phyloP scores from a whole-genome alignment of 2,888 invertebrate genomes.

The Achlya flavicornis region DNA sequence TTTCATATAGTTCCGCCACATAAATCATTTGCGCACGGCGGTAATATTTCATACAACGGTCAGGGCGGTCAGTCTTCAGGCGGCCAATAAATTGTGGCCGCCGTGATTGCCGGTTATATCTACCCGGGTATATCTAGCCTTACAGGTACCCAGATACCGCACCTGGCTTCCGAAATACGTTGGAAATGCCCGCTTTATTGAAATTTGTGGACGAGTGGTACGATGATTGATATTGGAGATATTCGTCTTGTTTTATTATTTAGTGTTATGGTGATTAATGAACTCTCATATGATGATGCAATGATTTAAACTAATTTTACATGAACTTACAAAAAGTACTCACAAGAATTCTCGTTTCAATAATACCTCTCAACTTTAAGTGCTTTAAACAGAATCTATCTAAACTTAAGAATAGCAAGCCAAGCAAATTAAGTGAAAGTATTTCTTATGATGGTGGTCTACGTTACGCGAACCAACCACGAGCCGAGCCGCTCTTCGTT shows the following conservation, averaged over 20 bases:
- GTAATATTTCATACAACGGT: constrained; percentile 50
- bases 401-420: no score
- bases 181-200: neutral
- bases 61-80: constrained; percentile 47
- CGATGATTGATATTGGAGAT: neutral
- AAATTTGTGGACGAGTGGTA: neutral
- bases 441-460: no score
- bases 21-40: constrained; percentile 53
- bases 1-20: constrained; percentile 37
- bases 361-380: no score
- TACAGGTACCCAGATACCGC: constrained; percentile 6
- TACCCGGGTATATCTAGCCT: neutral
- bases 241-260: neutral
- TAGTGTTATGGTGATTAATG: neutral
- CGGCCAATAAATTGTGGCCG: constrained; percentile 49
- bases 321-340: no score
- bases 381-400: no score
- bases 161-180: constrained; percentile 1
- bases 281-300: neutral
- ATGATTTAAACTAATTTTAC: no score
- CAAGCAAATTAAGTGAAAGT: no score
- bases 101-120: neutral
- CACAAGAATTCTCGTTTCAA: no score
- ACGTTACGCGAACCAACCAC: no score
- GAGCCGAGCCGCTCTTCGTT: no score